A percentile compares a stretch with the other conserved stretches of the same genome.
phyloP scores from a whole-genome alignment of 2,113 vertebrate genomes.

The Epinephelus moara region DNA sequence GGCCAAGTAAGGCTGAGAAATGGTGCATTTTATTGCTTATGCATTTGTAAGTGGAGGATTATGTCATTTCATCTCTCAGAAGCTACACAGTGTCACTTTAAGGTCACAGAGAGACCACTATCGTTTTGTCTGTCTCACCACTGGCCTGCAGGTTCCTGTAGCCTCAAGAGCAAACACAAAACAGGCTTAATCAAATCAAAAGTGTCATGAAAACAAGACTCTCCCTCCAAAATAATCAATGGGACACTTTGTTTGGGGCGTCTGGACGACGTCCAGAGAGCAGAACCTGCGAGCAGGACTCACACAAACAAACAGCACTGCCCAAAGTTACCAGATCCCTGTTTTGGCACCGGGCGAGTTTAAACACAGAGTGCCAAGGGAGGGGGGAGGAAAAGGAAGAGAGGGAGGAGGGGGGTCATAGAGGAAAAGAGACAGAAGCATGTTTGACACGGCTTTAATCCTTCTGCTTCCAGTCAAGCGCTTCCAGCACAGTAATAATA shows the following conservation, averaged over 20 bases:
- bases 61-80: constrained; percentile 20
- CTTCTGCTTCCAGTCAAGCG: constrained; percentile 74
- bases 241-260: constrained; percentile 73
- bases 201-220: constrained; percentile 74
- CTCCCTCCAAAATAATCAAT: constrained; percentile 76
- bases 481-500: constrained; percentile 71
- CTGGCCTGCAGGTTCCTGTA: constrained; percentile 44
- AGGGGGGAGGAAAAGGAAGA: background rate
- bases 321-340: constrained; percentile 74
- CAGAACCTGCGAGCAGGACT: constrained; percentile 73
- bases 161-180: constrained; percentile 72
- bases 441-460: constrained; percentile 84
- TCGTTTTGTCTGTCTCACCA: constrained; percentile 23
- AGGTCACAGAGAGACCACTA: constrained; percentile 40
- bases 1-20: background rate
- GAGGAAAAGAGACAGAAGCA: constrained; percentile 77
- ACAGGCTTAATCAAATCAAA: constrained; percentile 77
- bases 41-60: background rate
- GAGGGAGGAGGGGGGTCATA: constrained; percentile 25
- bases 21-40: background rate
- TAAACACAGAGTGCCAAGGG: constrained; percentile 67
- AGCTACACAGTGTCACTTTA: constrained; percentile 8
- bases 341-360: constrained; percentile 69
- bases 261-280: constrained; percentile 78
- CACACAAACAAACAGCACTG: constrained; percentile 73